phyloP scores from a whole-genome alignment of 2,113 vertebrate species.

The Boulengeromyrus knoepffleri region DNA sequence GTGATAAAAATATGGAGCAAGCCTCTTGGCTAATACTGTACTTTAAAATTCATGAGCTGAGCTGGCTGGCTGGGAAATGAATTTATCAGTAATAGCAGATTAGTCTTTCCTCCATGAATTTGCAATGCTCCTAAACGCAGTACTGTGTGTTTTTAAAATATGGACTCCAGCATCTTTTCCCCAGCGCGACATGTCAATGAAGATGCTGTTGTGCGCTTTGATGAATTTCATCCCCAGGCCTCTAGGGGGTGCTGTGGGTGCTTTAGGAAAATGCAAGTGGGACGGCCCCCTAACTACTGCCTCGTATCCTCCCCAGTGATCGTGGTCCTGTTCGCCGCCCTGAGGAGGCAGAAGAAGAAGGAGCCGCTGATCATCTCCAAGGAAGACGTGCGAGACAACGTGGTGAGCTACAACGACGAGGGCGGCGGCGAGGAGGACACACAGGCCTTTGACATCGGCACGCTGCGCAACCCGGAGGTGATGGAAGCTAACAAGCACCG shows the following conservation, averaged over 20 bases:
- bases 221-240: neutral
- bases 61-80: conserved; percentile 43
- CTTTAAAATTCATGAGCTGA: conserved; percentile 55
- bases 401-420: conserved; percentile 97
- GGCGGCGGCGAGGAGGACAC: conserved; percentile 97
- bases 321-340: conserved; percentile 77
- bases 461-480: conserved; percentile 86
- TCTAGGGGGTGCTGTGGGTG: neutral
- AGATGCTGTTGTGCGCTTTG: neutral
- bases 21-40: conserved; percentile 38
- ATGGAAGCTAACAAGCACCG: conserved; percentile 88
- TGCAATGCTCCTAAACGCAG: conserved; percentile 44
- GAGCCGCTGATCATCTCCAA: conserved; percentile 98
- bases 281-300: neutral
- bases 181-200: conserved; percentile 29
- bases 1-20: neutral
- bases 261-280: neutral
- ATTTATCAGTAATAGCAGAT: conserved; percentile 56
- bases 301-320: conserved; percentile 34
- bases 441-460: conserved; percentile 96
- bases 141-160: conserved; percentile 48
- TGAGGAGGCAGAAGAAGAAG: conserved; percentile 90
- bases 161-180: neutral
- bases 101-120: conserved; percentile 40
- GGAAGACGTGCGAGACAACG: conserved; percentile 96